A percentile compares a stretch with the other conserved stretches of the same genome.
Conservation (phyloP, 1,140 invertebrate genomes). For the Drusus annulatus region DNA sequence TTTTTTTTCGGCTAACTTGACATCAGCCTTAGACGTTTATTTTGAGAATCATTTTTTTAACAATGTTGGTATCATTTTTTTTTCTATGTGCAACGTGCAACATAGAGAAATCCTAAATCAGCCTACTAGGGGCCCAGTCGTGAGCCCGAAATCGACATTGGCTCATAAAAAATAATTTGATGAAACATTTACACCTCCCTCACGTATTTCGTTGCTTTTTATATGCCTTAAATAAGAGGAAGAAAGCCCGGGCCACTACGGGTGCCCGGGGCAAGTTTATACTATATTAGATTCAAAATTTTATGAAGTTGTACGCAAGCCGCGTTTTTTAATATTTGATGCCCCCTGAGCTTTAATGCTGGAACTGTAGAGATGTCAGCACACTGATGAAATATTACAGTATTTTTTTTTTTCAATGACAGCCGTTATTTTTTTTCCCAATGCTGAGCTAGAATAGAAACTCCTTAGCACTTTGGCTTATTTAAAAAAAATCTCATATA, state of each 20-base stretch:
- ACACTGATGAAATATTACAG: too few species aligned
- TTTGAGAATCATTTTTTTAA: too few species aligned
- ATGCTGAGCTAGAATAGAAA: too few species aligned
- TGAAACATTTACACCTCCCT: slow-evolving; percentile 55
- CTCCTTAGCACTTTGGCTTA: too few species aligned
- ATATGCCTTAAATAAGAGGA: slow-evolving; percentile 29
- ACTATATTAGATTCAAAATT: slow-evolving; percentile 57
- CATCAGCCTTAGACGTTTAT: too few species aligned
- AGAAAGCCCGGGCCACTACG: neutral
- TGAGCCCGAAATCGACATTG: slow-evolving; percentile 3
- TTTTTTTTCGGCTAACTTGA: too few species aligned
- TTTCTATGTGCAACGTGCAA: too few species aligned
- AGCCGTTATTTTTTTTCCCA: too few species aligned
- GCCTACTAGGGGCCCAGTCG: neutral
- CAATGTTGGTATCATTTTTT: too few species aligned
- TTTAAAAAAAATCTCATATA: too few species aligned
- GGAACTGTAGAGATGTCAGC: neutral
- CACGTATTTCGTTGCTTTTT: slow-evolving; percentile 29
- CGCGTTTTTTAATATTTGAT: slow-evolving; percentile 15
- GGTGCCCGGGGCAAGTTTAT: slow-evolving; percentile 20
- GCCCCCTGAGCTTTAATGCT: neutral
- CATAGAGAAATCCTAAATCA: too few species aligned
- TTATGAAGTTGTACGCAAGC: slow-evolving; percentile 50
- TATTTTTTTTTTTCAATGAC: too few species aligned
- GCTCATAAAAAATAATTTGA: slow-evolving; percentile 56